Percentiles rank a stretch among this genome's conserved stretches.
These are phyloP conservation scores for Scelioninae gen. 1 DNA, from an alignment of 2,888 invertebrate species.

Conservation along the genomic window DNA sequence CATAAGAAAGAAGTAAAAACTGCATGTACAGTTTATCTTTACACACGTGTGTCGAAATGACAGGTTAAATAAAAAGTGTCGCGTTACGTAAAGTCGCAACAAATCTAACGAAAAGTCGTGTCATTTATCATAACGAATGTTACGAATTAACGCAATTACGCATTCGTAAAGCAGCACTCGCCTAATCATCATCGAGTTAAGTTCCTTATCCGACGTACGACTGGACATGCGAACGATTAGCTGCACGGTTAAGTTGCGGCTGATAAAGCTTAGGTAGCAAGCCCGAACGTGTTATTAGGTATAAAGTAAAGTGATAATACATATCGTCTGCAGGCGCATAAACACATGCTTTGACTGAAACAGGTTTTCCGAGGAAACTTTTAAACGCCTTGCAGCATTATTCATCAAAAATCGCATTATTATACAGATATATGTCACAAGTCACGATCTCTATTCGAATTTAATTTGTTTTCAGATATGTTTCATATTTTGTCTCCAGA, in stretches of 20 bases:
- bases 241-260: slow-evolving; percentile 70
- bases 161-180: slow-evolving; percentile 70
- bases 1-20: too few relatives aligned
- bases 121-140: slow-evolving; percentile 61
- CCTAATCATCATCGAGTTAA: slow-evolving; percentile 76
- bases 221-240: slow-evolving; percentile 72
- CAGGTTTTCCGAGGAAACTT: slow-evolving; percentile 49
- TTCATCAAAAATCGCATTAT: slow-evolving; percentile 28
- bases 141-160: slow-evolving; percentile 74
- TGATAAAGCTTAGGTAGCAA: slow-evolving; percentile 70
- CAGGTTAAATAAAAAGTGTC: background rate
- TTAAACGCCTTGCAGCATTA: slow-evolving; percentile 20
- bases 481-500: too few relatives aligned
- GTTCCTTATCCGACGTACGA: slow-evolving; percentile 72
- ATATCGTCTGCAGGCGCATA: slow-evolving; percentile 62
- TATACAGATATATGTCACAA: background rate
- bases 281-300: slow-evolving; percentile 67
- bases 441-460: too few relatives aligned
- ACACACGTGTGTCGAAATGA: slow-evolving; percentile 8
- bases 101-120: slow-evolving; percentile 62
- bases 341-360: slow-evolving; percentile 50
- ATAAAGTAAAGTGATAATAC: slow-evolving; percentile 69
- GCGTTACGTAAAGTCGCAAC: slow-evolving; percentile 51
- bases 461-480: too few relatives aligned
- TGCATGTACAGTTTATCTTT: background rate